Percentiles rank a stretch among this genome's conserved stretches.
These are phyloP conservation scores for Dendrolimus kikuchii DNA, from an alignment of 1,140 invertebrate genomes.

Conservation along the genomic window DNA sequence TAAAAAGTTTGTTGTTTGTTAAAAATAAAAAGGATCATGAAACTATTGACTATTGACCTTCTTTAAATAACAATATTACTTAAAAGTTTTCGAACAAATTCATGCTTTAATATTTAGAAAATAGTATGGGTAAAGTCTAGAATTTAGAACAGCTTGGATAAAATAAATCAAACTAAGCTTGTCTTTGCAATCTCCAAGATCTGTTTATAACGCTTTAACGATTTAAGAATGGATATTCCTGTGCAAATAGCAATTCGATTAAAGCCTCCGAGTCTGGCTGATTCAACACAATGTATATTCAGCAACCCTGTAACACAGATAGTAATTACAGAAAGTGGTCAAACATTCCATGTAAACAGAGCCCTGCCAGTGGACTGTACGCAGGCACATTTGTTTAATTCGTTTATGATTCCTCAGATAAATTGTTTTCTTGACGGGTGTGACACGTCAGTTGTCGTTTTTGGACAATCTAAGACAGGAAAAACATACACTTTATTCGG, in stretches of 20 bases:
- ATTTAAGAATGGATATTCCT: slow-evolving; percentile 69
- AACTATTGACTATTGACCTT: too few relatives aligned
- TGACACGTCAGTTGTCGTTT: slow-evolving; percentile 82
- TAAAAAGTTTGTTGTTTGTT: too few relatives aligned
- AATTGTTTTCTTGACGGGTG: slow-evolving; percentile 79
- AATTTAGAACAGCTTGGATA: too few relatives aligned
- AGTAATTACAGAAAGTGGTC: slow-evolving; percentile 71
- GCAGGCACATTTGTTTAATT: slow-evolving; percentile 60
- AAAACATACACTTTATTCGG: slow-evolving; percentile 87
- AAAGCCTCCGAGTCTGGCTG: slow-evolving; percentile 60
- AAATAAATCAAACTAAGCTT: too few relatives aligned
- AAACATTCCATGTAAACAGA: slow-evolving; percentile 75
- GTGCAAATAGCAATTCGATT: slow-evolving; percentile 75
- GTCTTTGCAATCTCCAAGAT: not conserved
- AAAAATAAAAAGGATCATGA: too few relatives aligned
- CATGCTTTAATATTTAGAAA: too few relatives aligned
- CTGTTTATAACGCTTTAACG: not conserved
- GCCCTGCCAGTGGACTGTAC: slow-evolving; percentile 74
- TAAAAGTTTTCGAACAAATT: too few relatives aligned
- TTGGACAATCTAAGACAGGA: slow-evolving; percentile 84
- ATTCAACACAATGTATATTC: slow-evolving; percentile 71
- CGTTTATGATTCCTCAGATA: slow-evolving; percentile 70
- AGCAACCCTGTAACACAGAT: slow-evolving; percentile 71
- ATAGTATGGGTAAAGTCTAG: too few relatives aligned
- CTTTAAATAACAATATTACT: too few relatives aligned